Percentiles rank a stretch among this genome's conserved stretches.
phyloP scores from a whole-genome alignment of 2,113 vertebrate species.

The Podocnemis expansa region DNA sequence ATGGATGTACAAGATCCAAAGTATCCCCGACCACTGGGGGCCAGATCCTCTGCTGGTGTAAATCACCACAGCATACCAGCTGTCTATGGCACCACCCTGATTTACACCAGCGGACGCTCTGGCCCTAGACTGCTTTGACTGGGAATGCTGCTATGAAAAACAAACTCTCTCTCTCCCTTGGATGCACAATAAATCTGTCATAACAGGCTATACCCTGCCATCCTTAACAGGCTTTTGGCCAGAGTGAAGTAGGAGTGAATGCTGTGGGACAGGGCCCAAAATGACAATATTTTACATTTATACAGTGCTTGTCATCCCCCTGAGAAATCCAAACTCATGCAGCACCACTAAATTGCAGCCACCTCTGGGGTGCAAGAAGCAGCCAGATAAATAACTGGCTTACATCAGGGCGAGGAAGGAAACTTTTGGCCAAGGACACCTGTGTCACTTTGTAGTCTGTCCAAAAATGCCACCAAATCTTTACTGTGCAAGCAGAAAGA shows the following conservation, averaged over 20 bases:
- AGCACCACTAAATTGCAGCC: background rate
- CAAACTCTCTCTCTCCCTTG: background rate
- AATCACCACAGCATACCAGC: background rate
- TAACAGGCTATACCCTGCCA: conserved; percentile 3
- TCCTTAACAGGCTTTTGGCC: background rate
- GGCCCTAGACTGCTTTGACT: background rate
- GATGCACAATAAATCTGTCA: conserved; percentile 59
- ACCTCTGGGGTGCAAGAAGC: conserved; percentile 42
- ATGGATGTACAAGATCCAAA: conserved; percentile 27
- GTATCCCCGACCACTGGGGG: conserved; percentile 41
- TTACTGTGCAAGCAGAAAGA: conserved; percentile 32
- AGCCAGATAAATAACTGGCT: conserved; percentile 60
- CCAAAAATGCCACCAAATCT: conserved; percentile 62
- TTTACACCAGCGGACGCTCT: conserved; percentile 3
- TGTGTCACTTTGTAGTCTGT: conserved; percentile 60
- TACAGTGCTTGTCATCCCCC: conserved; percentile 26
- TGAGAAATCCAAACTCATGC: background rate
- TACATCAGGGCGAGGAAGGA: conserved; percentile 55
- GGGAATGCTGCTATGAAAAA: conserved; percentile 52
- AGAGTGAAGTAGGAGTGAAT: background rate
- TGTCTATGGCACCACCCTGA: background rate
- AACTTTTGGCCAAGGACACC: conserved; percentile 63
- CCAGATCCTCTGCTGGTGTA: conserved; percentile 27
- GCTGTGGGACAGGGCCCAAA: conserved; percentile 31
- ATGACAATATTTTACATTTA: conserved; percentile 34